Base-by-base conservation (phyloP, 2,113 vertebrate genomes). In the Microcebus ravelobensis region DNA sequence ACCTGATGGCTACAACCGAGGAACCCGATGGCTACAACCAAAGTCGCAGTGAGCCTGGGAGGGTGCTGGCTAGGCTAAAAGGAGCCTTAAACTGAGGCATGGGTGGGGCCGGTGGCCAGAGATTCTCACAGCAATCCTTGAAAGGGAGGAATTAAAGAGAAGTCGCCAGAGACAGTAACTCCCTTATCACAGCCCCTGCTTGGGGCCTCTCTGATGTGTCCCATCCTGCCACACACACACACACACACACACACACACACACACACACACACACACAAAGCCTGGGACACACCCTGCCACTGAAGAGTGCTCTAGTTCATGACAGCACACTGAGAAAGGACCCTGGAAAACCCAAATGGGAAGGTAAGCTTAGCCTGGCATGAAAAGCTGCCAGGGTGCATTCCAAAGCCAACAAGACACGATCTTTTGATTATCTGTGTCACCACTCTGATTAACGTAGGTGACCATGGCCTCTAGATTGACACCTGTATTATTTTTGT, bases 21-120 rank as follows among this genome's bases (percentile, higher is more conserved):
- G 76, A 45, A 42, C 39, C 36, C 7, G 59, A 17, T 3, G 27
- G 8, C 10, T 14, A 15, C 42, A 29, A 21, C 11, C 29, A 5
- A 42, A 86, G 74, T 36, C 21, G 12, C 29, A 31, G 42, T 15
- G 31, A 92, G 25, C 61, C 36, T 63, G 34, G n/a, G 5, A 39
- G 34, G 18, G 45, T 80, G 20, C 3, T 27, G 67, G 10, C 1
- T 55, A 15, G 27, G 23, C 21, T 0, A 17, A 34, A 77, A 8
- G 67, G 57, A 67, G 34, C 34, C 31, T 59, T 21, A 3, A 4
- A 6, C 1, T 29, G 13, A 18, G 25, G 6, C 17, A 2, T 48
- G n/a, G 12, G 15, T 1, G 8, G 8, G 9, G 15, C 4, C 2
- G n/a, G 48, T 6, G n/a, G 2, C 42, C 70, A 61, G 59, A 52